phyloP scores from a whole-genome alignment of 2,888 invertebrate genomes.

The Andrena trimmerana region DNA sequence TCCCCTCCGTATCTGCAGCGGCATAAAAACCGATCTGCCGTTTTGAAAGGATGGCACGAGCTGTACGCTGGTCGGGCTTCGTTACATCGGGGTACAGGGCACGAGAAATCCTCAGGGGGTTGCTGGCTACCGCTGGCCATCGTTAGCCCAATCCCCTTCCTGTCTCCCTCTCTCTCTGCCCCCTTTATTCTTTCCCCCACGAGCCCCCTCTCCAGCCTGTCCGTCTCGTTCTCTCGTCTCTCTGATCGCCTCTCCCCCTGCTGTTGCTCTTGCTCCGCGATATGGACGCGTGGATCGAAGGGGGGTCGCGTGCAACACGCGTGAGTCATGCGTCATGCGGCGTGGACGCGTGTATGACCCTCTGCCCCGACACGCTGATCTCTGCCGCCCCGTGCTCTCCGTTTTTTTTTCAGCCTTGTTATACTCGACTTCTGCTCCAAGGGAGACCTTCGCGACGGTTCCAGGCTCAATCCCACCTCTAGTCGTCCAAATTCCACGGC shows the following conservation, averaged over 20 bases:
- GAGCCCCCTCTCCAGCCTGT: background rate
- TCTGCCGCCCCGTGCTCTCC: background rate
- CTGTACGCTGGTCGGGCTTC: constrained; percentile 11
- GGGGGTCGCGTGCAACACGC: constrained; percentile 69
- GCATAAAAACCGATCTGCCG: constrained; percentile 29
- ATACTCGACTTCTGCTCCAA: background rate
- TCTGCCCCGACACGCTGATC: constrained; percentile 7
- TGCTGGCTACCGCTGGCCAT: constrained; percentile 55
- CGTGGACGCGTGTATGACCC: constrained; percentile 71
- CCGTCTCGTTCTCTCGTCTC: constrained; percentile 27
- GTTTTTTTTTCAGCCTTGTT: background rate
- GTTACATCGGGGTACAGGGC: constrained; percentile 23
- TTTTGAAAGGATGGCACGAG: constrained; percentile 16
- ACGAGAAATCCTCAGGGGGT: constrained; percentile 56
- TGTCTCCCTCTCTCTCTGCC: constrained; percentile 11
- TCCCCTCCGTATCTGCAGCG: background rate
- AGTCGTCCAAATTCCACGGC: too few relatives aligned
- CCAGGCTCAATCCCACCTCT: too few relatives aligned
- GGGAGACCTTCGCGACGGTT: background rate
- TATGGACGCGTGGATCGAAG: constrained; percentile 57
- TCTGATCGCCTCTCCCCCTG: constrained; percentile 14
- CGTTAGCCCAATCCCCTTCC: constrained; percentile 53
- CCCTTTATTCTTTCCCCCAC: background rate
- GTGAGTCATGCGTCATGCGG: constrained; percentile 80
- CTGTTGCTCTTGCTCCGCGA: constrained; percentile 56